A percentile compares a stretch with the other conserved stretches of the same genome.
These are phyloP conservation scores for Silurus glanis DNA, from an alignment of 2,113 vertebrate genomes.

Conservation along the genomic window DNA sequence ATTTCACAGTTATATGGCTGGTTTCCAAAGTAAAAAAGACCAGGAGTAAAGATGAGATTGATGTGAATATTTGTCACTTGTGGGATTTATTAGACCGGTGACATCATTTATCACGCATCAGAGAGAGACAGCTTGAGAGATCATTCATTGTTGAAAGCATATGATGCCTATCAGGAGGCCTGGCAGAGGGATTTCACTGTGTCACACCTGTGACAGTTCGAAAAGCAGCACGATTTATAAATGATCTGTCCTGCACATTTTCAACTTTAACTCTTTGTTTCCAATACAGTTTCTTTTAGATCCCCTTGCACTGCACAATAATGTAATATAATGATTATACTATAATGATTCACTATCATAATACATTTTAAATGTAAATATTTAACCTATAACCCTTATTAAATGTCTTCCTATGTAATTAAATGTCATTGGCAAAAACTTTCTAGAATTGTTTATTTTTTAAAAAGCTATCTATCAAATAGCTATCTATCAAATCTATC, in stretches of 20 bases:
- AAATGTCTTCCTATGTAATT: neutral
- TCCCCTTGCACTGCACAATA: too few relatives aligned
- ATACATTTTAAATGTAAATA: neutral
- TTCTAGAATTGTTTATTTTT: too few relatives aligned
- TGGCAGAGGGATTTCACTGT: conserved; percentile 35
- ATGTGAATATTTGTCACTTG: conserved; percentile 9
- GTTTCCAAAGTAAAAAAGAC: neutral
- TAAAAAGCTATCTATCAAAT: too few relatives aligned
- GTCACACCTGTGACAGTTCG: conserved; percentile 31
- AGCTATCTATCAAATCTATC: too few relatives aligned
- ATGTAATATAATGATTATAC: too few relatives aligned
- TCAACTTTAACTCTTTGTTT: neutral
- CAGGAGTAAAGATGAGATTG: neutral
- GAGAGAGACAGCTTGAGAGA: conserved; percentile 38
- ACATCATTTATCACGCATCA: conserved; percentile 64
- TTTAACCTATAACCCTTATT: neutral
- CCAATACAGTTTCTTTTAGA: neutral
- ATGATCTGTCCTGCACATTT: neutral
- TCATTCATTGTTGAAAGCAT: conserved; percentile 65
- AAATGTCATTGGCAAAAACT: neutral
- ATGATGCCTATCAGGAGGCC: conserved; percentile 54
- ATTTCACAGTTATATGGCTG: neutral
- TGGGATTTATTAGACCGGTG: conserved; percentile 3
- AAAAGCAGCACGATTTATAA: conserved; percentile 29
- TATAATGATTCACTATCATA: neutral